Percentiles rank a stretch among this genome's conserved stretches.
Evolutionary conservation across 2,113 vertebrate species (phyloP).

Genomic region (Trogon surrucura): DNA sequence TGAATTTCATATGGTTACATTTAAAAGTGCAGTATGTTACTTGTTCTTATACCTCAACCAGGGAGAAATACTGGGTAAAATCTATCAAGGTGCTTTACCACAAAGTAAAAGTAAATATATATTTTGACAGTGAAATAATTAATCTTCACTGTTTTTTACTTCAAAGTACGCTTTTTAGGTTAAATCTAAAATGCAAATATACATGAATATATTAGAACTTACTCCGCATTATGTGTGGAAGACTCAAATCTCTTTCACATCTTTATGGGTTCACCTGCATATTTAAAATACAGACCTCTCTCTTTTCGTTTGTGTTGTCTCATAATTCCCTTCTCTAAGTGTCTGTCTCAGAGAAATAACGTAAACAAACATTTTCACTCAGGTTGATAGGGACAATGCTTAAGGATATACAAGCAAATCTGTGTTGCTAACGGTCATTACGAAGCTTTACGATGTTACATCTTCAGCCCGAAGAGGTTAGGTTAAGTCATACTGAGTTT

Average conservation of each 20-base stretch:
- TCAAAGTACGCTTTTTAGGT: background rate
- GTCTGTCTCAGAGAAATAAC: background rate
- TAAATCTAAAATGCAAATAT: constrained; percentile 1
- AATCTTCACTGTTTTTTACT: background rate
- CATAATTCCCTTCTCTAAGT: background rate
- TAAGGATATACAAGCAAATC: background rate
- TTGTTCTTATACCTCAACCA: background rate
- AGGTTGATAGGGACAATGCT: background rate
- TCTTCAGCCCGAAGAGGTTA: background rate
- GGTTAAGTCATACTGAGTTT: background rate
- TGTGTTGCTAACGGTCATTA: background rate
- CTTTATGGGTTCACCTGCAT: background rate
- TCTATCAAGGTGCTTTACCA: background rate
- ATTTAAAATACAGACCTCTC: background rate
- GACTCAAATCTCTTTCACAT: background rate
- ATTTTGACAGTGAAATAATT: background rate
- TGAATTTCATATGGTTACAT: background rate
- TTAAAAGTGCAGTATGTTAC: background rate
- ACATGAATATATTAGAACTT: background rate
- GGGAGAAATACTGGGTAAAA: background rate
- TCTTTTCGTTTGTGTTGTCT: background rate
- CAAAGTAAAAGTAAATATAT: background rate
- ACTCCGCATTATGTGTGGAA: background rate
- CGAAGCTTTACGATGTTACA: background rate
- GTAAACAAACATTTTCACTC: background rate